Evolutionary conservation across 2,797 vertebrate species (phyloP).

Genomic region (Otolemur crassicaudatus): DNA sequence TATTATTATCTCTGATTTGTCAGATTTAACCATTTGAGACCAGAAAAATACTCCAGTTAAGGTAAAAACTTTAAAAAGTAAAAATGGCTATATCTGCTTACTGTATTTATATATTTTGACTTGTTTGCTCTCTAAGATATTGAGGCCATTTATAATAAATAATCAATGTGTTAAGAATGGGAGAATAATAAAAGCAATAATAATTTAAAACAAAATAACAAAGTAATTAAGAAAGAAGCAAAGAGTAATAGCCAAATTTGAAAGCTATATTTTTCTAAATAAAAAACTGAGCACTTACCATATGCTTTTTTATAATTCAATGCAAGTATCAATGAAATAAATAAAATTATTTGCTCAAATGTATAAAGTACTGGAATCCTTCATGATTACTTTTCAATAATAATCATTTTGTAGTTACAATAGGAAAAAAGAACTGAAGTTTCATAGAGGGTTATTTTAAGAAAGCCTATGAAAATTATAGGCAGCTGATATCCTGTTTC

Average conservation of each 20-base stretch:
- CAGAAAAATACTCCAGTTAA: conserved; percentile 53
- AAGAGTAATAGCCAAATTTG: neutral
- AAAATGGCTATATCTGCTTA: conserved; percentile 7
- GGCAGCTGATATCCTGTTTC: neutral
- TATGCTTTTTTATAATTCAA: conserved; percentile 39
- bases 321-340: conserved; percentile 12
- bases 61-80: neutral
- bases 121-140: neutral
- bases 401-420: conserved; percentile 38
- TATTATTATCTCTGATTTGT: conserved; percentile 41
- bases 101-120: neutral
- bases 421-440: neutral
- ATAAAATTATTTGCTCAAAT: conserved; percentile 48
- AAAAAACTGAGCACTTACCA: conserved; percentile 13
- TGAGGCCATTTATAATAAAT: conserved; percentile 39
- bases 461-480: conserved; percentile 58
- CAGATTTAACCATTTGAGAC: conserved; percentile 13
- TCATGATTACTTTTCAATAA: conserved; percentile 38
- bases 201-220: conserved; percentile 31
- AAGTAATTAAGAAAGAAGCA: conserved; percentile 11
- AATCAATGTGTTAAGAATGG: neutral
- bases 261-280: neutral
- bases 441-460: conserved; percentile 10
- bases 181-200: neutral
- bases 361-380: neutral